Conservation (phyloP, 2,888 invertebrate genomes). For the Perdita meconis region DNA sequence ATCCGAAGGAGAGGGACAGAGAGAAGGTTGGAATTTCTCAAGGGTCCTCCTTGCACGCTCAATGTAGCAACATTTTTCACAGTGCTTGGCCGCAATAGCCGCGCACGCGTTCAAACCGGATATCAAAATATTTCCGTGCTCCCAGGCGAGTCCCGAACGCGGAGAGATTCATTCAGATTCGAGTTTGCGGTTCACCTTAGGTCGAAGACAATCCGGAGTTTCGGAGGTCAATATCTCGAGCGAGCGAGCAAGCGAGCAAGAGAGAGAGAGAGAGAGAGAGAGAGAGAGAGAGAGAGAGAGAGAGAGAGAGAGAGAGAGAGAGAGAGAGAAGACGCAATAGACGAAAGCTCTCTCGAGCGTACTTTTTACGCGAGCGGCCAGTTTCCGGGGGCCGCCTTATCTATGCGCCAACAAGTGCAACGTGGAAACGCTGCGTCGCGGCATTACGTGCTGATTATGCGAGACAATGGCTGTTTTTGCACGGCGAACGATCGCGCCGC, state of each 20-base stretch:
- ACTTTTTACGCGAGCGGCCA: conserved; percentile 26
- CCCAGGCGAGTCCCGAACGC: too few species aligned
- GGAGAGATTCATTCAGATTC: too few species aligned
- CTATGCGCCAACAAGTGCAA: conserved; percentile 49
- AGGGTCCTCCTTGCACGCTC: too few species aligned
- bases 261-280: neutral
- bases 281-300: neutral
- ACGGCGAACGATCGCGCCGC: conserved; percentile 31
- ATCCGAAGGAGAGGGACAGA: too few species aligned
- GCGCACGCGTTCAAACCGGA: too few species aligned
- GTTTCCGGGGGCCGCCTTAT: conserved; percentile 55
- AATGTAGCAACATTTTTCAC: too few species aligned
- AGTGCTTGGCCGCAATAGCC: too few species aligned
- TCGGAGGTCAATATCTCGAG: conserved; percentile 3
- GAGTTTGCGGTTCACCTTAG: neutral
- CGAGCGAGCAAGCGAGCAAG: too few species aligned
- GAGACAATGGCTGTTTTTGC: conserved; percentile 56
- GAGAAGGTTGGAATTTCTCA: too few species aligned
- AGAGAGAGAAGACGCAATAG: too few species aligned
- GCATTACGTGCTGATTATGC: conserved; percentile 59
- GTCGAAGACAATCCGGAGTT: neutral
- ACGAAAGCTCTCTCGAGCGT: conserved; percentile 9
- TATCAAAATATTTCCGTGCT: too few species aligned
- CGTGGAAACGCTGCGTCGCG: conserved; percentile 30
- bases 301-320: conserved; percentile 5